These are phyloP conservation scores for Micromesistius poutassou DNA, from an alignment of 2,797 vertebrate species.

Conservation along the genomic window DNA sequence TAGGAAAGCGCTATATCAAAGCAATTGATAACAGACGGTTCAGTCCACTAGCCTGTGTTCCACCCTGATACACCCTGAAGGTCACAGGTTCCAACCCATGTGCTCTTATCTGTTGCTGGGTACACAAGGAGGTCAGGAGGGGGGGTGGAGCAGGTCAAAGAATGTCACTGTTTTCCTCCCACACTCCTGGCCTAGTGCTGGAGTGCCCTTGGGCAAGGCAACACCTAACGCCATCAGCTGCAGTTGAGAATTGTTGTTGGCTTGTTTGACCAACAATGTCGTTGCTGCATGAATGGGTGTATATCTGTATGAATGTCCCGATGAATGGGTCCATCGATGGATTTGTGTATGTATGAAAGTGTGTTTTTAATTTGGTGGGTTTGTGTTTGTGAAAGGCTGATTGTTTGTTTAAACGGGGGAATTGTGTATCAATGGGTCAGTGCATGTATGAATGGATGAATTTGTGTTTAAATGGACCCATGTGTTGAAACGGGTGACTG, in stretches of 20 bases:
- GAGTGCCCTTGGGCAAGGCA: no score
- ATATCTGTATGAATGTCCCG: background rate
- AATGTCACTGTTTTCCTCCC: background rate
- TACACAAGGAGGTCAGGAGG: background rate
- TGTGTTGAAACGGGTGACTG: background rate
- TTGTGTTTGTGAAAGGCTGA: background rate
- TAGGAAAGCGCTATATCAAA: background rate
- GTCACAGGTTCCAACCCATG: background rate
- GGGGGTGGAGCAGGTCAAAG: background rate
- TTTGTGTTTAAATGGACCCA: background rate
- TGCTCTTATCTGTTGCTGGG: background rate
- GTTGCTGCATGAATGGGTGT: background rate
- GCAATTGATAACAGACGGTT: background rate
- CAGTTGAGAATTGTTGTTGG: background rate
- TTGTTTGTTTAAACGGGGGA: background rate
- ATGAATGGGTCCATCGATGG: background rate
- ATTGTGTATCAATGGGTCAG: background rate
- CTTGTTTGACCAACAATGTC: background rate
- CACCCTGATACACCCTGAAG: background rate
- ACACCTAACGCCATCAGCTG: background rate
- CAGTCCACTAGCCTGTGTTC: background rate
- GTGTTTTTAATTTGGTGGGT: background rate
- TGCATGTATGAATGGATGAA: background rate
- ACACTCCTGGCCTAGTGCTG: background rate
- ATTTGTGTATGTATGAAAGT: background rate